phyloP scores from a whole-genome alignment of 2,797 vertebrate species.

The Heterohyrax brucei region DNA sequence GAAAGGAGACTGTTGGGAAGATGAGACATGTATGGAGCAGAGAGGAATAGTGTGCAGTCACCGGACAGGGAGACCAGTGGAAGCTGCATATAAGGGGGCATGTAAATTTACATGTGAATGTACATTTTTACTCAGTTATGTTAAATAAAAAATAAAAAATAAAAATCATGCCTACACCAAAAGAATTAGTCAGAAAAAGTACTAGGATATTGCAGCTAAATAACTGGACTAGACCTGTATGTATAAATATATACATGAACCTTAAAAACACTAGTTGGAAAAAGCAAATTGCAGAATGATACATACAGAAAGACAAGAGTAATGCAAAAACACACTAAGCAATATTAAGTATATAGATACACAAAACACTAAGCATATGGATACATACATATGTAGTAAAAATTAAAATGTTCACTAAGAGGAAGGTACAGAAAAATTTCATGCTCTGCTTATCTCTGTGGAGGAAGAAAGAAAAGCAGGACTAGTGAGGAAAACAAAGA shows the following conservation, averaged over 20 bases:
- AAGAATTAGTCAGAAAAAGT: slow-evolving; percentile 12
- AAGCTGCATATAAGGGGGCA: too few relatives aligned
- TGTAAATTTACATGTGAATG: too few relatives aligned
- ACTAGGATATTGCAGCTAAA: not conserved
- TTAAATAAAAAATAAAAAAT: too few relatives aligned
- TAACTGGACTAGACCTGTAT: not conserved
- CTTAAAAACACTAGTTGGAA: slow-evolving; percentile 28
- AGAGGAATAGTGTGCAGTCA: too few relatives aligned
- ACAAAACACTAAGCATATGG: slow-evolving; percentile 1
- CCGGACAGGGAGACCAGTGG: too few relatives aligned
- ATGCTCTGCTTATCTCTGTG: slow-evolving; percentile 22
- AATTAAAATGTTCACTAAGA: not conserved
- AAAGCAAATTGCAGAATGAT: slow-evolving; percentile 20
- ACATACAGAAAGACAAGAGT: not conserved
- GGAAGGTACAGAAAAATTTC: not conserved
- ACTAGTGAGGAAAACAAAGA: not conserved
- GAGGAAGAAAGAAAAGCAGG: not conserved
- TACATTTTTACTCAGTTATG: too few relatives aligned
- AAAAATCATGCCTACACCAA: slow-evolving; percentile 58
- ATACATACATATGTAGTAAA: not conserved
- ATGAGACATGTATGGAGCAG: too few relatives aligned
- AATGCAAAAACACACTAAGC: not conserved
- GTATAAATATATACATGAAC: not conserved
- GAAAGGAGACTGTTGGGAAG: too few relatives aligned
- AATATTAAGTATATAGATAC: not conserved